Percentiles rank a stretch among this genome's conserved stretches.
Conservation (phyloP, 2,113 vertebrate genomes). For the Anguilla rostrata region DNA sequence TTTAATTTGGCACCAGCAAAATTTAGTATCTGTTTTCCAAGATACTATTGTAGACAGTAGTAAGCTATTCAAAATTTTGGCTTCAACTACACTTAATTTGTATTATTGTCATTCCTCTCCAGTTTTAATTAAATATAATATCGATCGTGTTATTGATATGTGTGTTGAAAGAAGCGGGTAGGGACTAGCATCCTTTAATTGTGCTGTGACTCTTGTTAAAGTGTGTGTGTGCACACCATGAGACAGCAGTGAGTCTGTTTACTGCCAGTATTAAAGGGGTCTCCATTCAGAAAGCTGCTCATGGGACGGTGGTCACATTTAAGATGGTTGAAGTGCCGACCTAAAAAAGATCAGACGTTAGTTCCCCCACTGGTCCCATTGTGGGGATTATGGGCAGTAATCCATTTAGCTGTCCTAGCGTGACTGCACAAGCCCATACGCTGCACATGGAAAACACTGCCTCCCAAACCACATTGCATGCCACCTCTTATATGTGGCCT, state of each 20-base stretch:
- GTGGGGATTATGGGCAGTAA: conserved; percentile 47
- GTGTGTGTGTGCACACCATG: neutral
- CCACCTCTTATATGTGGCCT: neutral
- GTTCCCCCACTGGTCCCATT: conserved; percentile 12
- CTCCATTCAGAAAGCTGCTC: neutral
- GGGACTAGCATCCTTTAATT: neutral
- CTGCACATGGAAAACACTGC: neutral
- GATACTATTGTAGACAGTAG: neutral
- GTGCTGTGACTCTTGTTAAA: neutral
- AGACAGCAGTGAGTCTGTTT: neutral
- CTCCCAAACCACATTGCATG: neutral
- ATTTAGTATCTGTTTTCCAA: neutral
- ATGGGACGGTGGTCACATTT: neutral
- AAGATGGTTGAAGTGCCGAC: neutral
- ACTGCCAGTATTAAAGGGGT: neutral
- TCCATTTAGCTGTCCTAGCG: conserved; percentile 40
- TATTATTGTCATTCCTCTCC: neutral
- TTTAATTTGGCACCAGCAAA: neutral
- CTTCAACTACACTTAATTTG: neutral
- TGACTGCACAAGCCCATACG: neutral
- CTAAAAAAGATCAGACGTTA: conserved; percentile 34
- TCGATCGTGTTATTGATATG: neutral
- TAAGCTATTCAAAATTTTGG: neutral
- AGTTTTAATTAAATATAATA: neutral
- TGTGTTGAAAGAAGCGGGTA: neutral